A percentile compares a stretch with the other conserved stretches of the same genome.
Evolutionary conservation across 2,113 vertebrate species (phyloP).

Genomic region (Cygnus buccinator): DNA sequence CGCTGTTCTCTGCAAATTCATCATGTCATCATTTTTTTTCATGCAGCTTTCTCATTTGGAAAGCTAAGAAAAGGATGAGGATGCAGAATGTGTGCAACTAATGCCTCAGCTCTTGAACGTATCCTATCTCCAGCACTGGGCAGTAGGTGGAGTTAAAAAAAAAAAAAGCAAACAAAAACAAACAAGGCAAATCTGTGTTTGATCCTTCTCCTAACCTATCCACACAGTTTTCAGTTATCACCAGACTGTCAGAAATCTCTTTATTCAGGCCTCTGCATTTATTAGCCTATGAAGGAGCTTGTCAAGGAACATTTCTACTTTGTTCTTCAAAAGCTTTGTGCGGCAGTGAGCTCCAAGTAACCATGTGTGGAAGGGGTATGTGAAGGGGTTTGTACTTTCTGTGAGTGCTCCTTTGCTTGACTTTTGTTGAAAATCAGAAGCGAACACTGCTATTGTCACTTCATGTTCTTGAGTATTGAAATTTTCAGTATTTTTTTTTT

Average conservation of each 20-base stretch:
- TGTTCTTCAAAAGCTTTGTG: not conserved
- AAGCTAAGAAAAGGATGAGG: not conserved
- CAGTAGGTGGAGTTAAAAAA: not conserved
- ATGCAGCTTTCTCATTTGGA: not conserved
- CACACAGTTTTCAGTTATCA: not conserved
- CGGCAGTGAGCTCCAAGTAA: not conserved
- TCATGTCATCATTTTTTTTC: not conserved
- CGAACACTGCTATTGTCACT: not conserved
- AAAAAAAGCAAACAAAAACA: fast-evolving
- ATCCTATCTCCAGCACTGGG: not conserved
- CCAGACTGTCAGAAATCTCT: not conserved
- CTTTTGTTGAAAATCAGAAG: not conserved
- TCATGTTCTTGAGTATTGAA: fast-evolving
- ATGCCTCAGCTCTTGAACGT: not conserved
- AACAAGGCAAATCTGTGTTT: not conserved
- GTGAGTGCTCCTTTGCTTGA: not conserved
- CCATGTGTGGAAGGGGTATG: not conserved
- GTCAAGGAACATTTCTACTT: not conserved
- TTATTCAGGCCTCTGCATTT: not conserved
- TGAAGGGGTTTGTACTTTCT: not conserved
- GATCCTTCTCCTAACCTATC: not conserved
- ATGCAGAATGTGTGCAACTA: not conserved
- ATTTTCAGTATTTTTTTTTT: no score
- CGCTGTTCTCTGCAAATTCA: not conserved
- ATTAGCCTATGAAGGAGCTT: not conserved